phyloP scores from a whole-genome alignment of 2,797 vertebrate species.

The Sebastes vulpes region DNA sequence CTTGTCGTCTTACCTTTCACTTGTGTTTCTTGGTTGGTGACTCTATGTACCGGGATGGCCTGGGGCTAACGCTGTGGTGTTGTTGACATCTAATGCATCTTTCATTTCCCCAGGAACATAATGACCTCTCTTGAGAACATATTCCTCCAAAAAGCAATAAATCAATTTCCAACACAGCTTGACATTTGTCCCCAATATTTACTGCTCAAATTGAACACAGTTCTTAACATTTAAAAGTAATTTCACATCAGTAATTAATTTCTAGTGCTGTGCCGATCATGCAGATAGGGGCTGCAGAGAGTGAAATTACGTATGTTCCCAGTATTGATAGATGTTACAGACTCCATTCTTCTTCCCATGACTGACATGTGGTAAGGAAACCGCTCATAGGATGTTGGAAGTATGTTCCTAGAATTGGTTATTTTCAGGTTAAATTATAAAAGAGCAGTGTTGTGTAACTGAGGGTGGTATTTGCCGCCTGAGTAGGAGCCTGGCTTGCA shows the following conservation, averaged over 20 bases:
- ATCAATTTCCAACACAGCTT: conserved; percentile 78
- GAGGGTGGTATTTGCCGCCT: not conserved
- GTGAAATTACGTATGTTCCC: not conserved
- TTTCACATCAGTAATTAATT: conserved; percentile 74
- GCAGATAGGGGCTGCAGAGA: not conserved
- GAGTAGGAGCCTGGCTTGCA: not conserved
- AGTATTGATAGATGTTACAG: not conserved
- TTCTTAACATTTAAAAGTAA: conserved; percentile 83
- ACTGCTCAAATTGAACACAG: conserved; percentile 77
- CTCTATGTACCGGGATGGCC: conserved; percentile 29
- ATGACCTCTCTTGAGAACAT: conserved; percentile 75
- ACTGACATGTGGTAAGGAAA: not conserved
- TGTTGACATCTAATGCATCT: conserved; percentile 74
- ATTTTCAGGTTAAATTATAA: not conserved
- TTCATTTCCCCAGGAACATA: conserved; percentile 77
- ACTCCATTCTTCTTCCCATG: not conserved
- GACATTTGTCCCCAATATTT: conserved; percentile 80
- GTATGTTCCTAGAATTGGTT: not conserved
- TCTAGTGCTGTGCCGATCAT: conserved; percentile 26
- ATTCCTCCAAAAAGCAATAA: conserved; percentile 79
- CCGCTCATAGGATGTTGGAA: not conserved
- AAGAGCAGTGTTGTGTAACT: not conserved
- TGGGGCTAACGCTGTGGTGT: conserved; percentile 50
- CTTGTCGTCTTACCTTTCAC: conserved; percentile 11
- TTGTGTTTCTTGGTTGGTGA: not conserved